phyloP scores from a whole-genome alignment of 2,888 invertebrate species.

The Trichopria drosophilae region DNA sequence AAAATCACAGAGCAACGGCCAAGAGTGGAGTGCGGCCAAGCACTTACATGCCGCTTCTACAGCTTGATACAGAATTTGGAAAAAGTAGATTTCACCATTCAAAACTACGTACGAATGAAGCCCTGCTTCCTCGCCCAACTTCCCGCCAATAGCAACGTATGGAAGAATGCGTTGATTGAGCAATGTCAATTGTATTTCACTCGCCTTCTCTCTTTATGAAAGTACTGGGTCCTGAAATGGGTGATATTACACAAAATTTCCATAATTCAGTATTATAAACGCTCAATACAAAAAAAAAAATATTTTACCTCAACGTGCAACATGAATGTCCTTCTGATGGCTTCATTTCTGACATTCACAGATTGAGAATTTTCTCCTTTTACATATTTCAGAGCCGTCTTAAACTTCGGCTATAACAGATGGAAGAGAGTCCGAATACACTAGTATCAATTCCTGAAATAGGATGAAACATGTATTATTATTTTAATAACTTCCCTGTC shows the following conservation, averaged over 20 bases:
- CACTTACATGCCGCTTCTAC: too few species aligned
- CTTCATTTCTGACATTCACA: neutral
- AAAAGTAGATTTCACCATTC: slow-evolving; percentile 10
- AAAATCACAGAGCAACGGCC: slow-evolving; percentile 17
- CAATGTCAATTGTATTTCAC: slow-evolving; percentile 8
- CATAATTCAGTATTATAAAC: neutral
- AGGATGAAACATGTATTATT: too few species aligned
- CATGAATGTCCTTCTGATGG: slow-evolving; percentile 10
- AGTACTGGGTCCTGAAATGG: slow-evolving; percentile 7
- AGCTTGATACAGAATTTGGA: slow-evolving; percentile 2
- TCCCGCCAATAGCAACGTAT: slow-evolving; percentile 11
- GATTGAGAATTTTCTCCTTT: too few species aligned
- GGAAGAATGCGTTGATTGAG: slow-evolving; percentile 9
- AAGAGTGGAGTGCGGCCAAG: slow-evolving; percentile 9
- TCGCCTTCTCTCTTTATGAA: slow-evolving; percentile 2
- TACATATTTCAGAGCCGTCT: too few species aligned
- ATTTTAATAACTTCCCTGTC: too few species aligned
- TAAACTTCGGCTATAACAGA: too few species aligned
- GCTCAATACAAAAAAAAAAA: neutral
- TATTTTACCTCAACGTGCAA: slow-evolving; percentile 11
- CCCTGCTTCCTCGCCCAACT: slow-evolving; percentile 2
- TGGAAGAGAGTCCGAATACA: too few species aligned
- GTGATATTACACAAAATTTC: neutral
- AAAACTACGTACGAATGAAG: slow-evolving; percentile 5
- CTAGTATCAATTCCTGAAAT: too few species aligned